phyloP scores from a whole-genome alignment of 92 coral and sea anemone species.

The Paramuricea clavata region DNA sequence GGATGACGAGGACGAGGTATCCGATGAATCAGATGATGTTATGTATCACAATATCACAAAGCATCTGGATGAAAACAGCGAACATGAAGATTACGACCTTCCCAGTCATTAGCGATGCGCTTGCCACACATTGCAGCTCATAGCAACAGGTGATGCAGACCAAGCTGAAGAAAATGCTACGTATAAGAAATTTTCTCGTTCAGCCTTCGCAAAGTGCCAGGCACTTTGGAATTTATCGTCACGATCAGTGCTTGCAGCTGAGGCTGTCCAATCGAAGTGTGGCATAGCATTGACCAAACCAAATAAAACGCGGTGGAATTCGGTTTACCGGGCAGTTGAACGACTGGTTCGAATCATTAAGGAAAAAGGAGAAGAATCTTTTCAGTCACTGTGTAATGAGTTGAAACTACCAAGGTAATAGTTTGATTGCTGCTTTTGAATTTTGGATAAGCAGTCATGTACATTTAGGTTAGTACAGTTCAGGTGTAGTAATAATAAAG shows the following conservation, averaged over 20 bases:
- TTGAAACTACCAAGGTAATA: slow-evolving; percentile 35
- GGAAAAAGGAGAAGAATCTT: slow-evolving; percentile 20
- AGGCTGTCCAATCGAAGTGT: slow-evolving; percentile 30
- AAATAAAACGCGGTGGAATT: slow-evolving; percentile 39
- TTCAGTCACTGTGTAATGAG: slow-evolving; percentile 31
- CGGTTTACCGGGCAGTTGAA: slow-evolving; percentile 29
- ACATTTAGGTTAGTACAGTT: slow-evolving; percentile 12
- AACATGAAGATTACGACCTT: slow-evolving; percentile 25
- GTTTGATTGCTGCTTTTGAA: not conserved
- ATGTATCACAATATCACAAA: slow-evolving; percentile 37
- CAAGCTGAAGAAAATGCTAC: slow-evolving; percentile 32
- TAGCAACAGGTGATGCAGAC: slow-evolving; percentile 34
- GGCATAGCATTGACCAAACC: slow-evolving; percentile 29
- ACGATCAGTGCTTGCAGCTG: slow-evolving; percentile 33
- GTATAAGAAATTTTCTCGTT: slow-evolving; percentile 28
- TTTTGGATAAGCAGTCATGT: not conserved
- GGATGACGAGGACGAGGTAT: slow-evolving; percentile 17
- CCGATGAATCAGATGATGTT: slow-evolving; percentile 29
- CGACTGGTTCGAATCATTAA: slow-evolving; percentile 35
- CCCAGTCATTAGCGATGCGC: slow-evolving; percentile 39
- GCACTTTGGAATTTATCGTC: slow-evolving; percentile 19
- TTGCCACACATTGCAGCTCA: slow-evolving; percentile 40
- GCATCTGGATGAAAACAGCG: slow-evolving; percentile 25
- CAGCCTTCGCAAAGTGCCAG: slow-evolving; percentile 26
- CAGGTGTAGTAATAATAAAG: not conserved